Percentiles rank a stretch among this genome's conserved stretches.
phyloP scores from a whole-genome alignment of 2,888 invertebrate genomes.

The Oxycera nigricornis region DNA sequence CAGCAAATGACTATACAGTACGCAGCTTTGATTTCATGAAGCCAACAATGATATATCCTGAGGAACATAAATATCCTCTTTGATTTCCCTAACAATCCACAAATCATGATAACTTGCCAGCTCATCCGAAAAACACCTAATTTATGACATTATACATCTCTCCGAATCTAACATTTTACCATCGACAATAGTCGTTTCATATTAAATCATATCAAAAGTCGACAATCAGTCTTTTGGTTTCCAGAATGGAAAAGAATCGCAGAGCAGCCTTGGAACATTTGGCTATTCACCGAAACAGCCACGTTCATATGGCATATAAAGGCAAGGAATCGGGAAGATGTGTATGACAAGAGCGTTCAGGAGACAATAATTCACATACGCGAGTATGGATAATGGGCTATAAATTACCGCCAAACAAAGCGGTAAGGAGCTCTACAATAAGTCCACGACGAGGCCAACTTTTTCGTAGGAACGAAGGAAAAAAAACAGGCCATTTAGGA shows the following conservation, averaged over 20 bases:
- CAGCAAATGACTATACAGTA: no score
- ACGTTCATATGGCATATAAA: slow-evolving; percentile 8
- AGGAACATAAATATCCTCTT: background rate
- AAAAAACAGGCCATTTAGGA: slow-evolving; percentile 17
- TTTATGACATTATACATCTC: slow-evolving; percentile 33
- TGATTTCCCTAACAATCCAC: slow-evolving; percentile 27
- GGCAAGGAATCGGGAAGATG: slow-evolving; percentile 16
- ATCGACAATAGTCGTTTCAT: slow-evolving; percentile 29
- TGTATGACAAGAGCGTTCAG: slow-evolving; percentile 43
- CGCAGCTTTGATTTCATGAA: background rate
- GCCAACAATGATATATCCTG: background rate
- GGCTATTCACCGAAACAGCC: background rate
- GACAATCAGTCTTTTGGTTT: slow-evolving; percentile 35
- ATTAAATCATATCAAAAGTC: slow-evolving; percentile 38
- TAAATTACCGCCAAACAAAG: slow-evolving; percentile 47
- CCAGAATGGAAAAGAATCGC: background rate
- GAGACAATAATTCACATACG: slow-evolving; percentile 45
- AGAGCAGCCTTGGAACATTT: background rate
- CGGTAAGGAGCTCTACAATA: slow-evolving; percentile 35
- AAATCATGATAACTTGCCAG: slow-evolving; percentile 31
- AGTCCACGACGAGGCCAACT: slow-evolving; percentile 21
- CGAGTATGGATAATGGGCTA: slow-evolving; percentile 45
- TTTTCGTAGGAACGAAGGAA: slow-evolving; percentile 9
- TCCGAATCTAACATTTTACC: slow-evolving; percentile 6
- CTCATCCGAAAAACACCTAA: slow-evolving; percentile 33